A percentile compares a stretch with the other conserved stretches of the same genome.
phyloP scores from a whole-genome alignment of 2,113 vertebrate genomes.

The Cacatua alba region DNA sequence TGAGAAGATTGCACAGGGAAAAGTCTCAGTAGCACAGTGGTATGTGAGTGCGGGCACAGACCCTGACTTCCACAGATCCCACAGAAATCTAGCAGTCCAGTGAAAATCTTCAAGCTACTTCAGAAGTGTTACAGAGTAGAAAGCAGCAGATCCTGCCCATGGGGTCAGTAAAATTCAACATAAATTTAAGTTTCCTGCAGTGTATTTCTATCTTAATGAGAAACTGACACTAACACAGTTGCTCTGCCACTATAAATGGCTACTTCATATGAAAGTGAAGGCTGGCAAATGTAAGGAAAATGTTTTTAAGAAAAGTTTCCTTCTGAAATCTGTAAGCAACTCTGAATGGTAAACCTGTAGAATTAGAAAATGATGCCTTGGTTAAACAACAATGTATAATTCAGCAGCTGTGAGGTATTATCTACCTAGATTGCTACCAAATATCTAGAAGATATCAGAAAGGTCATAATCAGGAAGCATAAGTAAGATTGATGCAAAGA shows the following conservation, averaged over 20 bases:
- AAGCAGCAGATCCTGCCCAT: neutral
- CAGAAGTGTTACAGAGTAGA: neutral
- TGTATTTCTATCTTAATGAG: neutral
- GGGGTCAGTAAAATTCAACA: neutral
- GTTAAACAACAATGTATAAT: neutral
- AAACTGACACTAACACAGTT: neutral
- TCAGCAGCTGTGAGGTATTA: neutral
- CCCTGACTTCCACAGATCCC: no score
- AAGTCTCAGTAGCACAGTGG: neutral
- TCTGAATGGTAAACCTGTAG: neutral
- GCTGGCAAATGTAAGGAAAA: neutral
- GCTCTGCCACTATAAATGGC: rapidly evolving
- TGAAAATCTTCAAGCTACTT: neutral
- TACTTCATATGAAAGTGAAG: neutral
- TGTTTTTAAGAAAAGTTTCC: neutral
- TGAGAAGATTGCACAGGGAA: neutral
- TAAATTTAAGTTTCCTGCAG: neutral
- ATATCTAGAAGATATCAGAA: neutral
- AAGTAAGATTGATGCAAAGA: neutral
- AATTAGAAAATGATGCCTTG: neutral
- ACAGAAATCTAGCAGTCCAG: neutral
- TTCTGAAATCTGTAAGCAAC: neutral
- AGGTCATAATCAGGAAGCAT: neutral
- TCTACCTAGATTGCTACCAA: neutral
- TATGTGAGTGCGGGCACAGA: neutral